These are phyloP conservation scores for Isichthys henryi DNA, from an alignment of 2,113 vertebrate genomes.

Conservation along the genomic window DNA sequence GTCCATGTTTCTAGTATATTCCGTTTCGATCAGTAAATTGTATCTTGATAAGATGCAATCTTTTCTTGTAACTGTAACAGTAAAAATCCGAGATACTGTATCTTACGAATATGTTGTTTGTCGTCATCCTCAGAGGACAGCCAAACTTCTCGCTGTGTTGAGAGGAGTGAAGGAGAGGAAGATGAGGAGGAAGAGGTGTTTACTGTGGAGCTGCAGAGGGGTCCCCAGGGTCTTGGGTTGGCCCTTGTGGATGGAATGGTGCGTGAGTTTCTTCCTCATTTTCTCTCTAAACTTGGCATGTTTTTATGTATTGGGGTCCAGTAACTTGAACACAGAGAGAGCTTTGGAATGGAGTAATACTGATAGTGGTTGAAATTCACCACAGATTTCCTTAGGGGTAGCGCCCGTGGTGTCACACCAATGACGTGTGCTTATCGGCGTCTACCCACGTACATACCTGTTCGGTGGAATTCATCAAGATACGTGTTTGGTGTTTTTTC, in stretches of 20 bases:
- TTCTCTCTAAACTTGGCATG: neutral
- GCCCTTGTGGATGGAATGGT: conserved; percentile 61
- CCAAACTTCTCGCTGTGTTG: neutral
- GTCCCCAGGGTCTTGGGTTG: conserved; percentile 55
- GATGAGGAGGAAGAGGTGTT: conserved; percentile 54
- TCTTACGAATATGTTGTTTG: neutral
- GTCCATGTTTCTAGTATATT: neutral
- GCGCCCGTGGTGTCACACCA: neutral
- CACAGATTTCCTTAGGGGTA: neutral
- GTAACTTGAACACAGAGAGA: neutral
- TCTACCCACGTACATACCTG: neutral
- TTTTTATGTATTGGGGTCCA: neutral
- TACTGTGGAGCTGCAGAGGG: conserved; percentile 58
- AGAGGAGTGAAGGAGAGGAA: conserved; percentile 28
- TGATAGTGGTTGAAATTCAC: neutral
- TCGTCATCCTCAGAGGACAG: neutral
- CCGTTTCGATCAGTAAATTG: neutral
- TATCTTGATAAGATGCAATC: neutral
- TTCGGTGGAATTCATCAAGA: neutral
- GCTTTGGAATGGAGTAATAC: neutral
- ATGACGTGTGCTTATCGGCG: neutral
- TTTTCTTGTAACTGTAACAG: neutral
- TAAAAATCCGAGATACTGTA: neutral
- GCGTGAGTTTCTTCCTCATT: conserved; percentile 28
- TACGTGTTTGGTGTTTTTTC: neutral